A percentile compares a stretch with the other conserved stretches of the same genome.
phyloP scores from a whole-genome alignment of 2,113 vertebrate species.

The Acanthochromis polyacanthus region DNA sequence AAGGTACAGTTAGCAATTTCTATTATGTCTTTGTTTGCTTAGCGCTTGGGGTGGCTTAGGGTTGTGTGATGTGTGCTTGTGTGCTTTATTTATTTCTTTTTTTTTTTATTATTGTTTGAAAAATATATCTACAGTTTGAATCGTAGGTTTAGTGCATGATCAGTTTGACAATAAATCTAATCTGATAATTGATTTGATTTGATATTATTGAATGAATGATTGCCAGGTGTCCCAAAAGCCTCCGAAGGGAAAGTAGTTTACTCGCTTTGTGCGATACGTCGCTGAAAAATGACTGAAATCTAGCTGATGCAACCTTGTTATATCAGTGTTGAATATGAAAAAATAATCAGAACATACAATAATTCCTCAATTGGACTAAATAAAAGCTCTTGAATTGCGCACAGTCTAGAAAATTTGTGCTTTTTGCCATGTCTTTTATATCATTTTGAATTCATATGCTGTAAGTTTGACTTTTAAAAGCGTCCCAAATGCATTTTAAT shows the following conservation, averaged over 20 bases:
- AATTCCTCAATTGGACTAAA: neutral
- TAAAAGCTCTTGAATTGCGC: neutral
- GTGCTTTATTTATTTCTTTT: constrained; percentile 29
- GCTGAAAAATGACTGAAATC: no score
- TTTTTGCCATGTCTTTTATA: neutral
- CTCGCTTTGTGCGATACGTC: neutral
- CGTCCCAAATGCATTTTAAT: constrained; percentile 9
- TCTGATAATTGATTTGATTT: constrained; percentile 50
- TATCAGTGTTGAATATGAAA: no score
- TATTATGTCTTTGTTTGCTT: constrained; percentile 30
- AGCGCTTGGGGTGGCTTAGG: constrained; percentile 36
- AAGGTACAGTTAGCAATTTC: constrained; percentile 21
- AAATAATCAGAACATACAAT: neutral
- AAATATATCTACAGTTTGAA: constrained; percentile 21
- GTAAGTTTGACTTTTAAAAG: constrained; percentile 4
- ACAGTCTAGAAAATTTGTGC: neutral
- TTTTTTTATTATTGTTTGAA: neutral
- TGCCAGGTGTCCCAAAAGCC: constrained; percentile 72
- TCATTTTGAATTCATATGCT: neutral
- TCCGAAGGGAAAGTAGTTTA: constrained; percentile 63
- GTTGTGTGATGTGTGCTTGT: constrained; percentile 70
- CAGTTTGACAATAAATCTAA: constrained; percentile 62
- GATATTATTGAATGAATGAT: constrained; percentile 64
- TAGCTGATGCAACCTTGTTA: no score
- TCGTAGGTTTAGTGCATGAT: constrained; percentile 80